phyloP scores from a whole-genome alignment of 2,888 invertebrate genomes.

The Drosophila melanocephala region DNA sequence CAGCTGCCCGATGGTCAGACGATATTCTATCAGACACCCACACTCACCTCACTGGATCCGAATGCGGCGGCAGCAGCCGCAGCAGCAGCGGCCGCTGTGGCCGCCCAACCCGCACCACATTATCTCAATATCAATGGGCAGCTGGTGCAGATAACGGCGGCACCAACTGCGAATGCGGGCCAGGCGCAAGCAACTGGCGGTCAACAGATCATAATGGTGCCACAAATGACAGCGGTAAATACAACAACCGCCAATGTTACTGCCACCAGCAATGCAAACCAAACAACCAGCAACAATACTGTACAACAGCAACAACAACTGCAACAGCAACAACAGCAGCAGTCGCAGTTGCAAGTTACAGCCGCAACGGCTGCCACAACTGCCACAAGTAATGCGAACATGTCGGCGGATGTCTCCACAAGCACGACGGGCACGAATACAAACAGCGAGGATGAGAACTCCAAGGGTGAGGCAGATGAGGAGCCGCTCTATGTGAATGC shows the following conservation, averaged over 20 bases:
- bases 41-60: constrained; percentile 65
- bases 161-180: constrained; percentile 75
- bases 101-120: constrained; percentile 86
- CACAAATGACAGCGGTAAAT: constrained; percentile 75
- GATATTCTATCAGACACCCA: constrained; percentile 90
- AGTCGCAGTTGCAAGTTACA: constrained; percentile 23
- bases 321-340: constrained; percentile 42
- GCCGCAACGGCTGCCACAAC: constrained; percentile 1
- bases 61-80: constrained; percentile 38
- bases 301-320: constrained; percentile 38
- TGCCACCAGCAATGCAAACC: constrained; percentile 39
- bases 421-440: constrained; percentile 70
- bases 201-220: constrained; percentile 83
- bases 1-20: constrained; percentile 97
- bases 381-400: constrained; percentile 33
- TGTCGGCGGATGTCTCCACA: constrained; percentile 60
- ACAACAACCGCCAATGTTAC: constrained; percentile 53
- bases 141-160: constrained; percentile 83
- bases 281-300: constrained; percentile 23
- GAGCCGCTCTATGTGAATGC: constrained; percentile 99
- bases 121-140: constrained; percentile 87
- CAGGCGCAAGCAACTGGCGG: constrained; percentile 31
- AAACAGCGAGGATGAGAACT: constrained; percentile 75
- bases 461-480: constrained; percentile 89
- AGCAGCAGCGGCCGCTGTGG: constrained; percentile 52